Evolutionary conservation across 2,888 invertebrate genomes (phyloP).

Genomic region (Monochamus alternatus): DNA sequence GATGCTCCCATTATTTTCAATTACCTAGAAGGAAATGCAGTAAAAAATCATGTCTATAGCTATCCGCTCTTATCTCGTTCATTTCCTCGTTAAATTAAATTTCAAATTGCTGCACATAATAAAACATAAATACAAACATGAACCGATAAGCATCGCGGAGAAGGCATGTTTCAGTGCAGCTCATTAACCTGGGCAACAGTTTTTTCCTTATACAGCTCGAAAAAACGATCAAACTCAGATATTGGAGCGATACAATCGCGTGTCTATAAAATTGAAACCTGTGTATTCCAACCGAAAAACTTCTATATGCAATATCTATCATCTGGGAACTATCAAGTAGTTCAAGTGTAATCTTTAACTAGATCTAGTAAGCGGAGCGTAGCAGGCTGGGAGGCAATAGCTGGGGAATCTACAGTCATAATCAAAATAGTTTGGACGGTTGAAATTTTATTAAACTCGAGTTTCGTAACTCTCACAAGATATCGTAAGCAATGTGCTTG

Average conservation of each 20-base stretch:
- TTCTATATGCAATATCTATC: conserved; percentile 45
- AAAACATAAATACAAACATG: conserved; percentile 22
- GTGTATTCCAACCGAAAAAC: conserved; percentile 46
- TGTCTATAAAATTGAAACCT: conserved; percentile 40
- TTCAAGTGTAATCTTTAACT: conserved; percentile 35
- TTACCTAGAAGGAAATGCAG: no score
- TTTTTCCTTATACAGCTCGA: conserved; percentile 19
- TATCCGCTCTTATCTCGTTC: not conserved
- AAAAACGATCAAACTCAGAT: conserved; percentile 32
- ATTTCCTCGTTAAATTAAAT: conserved; percentile 18
- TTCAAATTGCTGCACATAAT: conserved; percentile 21
- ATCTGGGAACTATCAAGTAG: conserved; percentile 34
- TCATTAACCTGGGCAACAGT: conserved; percentile 16
- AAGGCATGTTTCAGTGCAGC: conserved; percentile 13
- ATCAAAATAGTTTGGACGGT: not conserved
- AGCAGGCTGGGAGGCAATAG: not conserved
- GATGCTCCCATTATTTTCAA: no score
- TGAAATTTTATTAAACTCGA: not conserved
- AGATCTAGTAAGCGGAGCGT: conserved; percentile 33
- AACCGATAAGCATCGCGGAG: conserved; percentile 10
- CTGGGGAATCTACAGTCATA: not conserved
- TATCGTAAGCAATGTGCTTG: no score
- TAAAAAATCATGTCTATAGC: no score
- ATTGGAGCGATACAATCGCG: conserved; percentile 44
- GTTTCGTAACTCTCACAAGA: no score